Percentiles rank a stretch among this genome's conserved stretches.
phyloP scores from a whole-genome alignment of 2,797 vertebrate genomes.

The Bucorvus abyssinicus region DNA sequence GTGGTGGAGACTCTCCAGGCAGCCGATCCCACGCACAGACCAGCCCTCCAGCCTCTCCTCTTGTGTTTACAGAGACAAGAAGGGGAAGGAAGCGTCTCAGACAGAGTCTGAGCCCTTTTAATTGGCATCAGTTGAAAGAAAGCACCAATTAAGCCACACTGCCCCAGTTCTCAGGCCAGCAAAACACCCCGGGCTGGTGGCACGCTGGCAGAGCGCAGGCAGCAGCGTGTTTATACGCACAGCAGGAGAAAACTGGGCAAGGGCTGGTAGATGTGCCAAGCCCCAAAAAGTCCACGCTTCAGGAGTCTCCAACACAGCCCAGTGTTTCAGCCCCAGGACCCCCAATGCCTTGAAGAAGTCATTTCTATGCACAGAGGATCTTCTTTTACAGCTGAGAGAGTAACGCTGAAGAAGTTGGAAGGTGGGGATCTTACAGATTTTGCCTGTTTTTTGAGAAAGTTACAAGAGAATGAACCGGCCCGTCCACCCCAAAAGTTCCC shows the following conservation, averaged over 20 bases:
- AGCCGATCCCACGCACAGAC: background rate
- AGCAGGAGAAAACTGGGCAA: background rate
- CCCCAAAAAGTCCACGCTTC: accelerated
- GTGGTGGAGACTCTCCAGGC: background rate
- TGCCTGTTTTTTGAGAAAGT: background rate
- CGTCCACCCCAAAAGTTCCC: background rate
- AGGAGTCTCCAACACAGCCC: background rate
- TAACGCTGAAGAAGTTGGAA: background rate
- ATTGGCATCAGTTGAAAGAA: slow-evolving; percentile 30
- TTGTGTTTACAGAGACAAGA: background rate
- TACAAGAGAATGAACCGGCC: background rate
- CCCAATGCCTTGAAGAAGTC: background rate
- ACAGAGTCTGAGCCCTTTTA: slow-evolving; percentile 44
- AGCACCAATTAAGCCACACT: slow-evolving; percentile 19
- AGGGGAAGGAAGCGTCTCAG: background rate
- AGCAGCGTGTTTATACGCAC: background rate
- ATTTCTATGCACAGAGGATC: accelerated
- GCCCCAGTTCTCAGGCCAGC: slow-evolving; percentile 42
- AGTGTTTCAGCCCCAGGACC: accelerated
- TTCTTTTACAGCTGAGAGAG: accelerated
- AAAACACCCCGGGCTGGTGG: background rate
- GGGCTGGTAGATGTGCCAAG: background rate
- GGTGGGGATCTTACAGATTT: background rate
- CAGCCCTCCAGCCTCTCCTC: background rate
- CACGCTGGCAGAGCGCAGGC: background rate